Evolutionary conservation across 2,797 vertebrate genomes (phyloP), one percentile per base, ranked within the genome.

Genomic region (Argentina silus): DNA sequence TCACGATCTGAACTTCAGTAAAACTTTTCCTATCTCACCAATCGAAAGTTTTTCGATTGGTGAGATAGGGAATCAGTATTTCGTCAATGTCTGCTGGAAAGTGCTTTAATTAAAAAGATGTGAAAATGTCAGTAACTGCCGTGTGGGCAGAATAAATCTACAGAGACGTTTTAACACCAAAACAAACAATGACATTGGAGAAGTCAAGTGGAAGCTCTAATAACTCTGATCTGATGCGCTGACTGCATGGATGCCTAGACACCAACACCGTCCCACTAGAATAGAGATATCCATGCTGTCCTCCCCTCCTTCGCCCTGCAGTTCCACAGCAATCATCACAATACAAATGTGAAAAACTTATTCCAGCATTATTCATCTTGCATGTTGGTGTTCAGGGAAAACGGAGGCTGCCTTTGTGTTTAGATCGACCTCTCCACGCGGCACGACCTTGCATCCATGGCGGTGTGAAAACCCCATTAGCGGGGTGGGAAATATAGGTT

Each of bases 361-460:
- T 60, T 48, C 14, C 73, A 21, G 65, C 63, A 15, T 17, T 6
- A 60, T 70, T 73, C 71, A 77, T 82, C 69, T 36, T 36, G 73
- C 65, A 75, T 78, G 79, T 77, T 82, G 81, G 79, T 81, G 67
- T 59, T 59, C 55, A 73, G 73, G 23, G 68, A 19, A 85, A 82
- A 81, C 70, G 75, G 71, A 80, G 73, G 64, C 36, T 50, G 67
- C 15, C 19, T 56, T 56, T 56, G 53, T 56, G n/a, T 72, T 42
- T 51, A 51, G 42, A 74, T 69, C n/a, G 14, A 67, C 48, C 56
- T 67, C 67, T 69, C 36, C 27, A 78, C 63, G 79, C 76, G 66
- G 53, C 73, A 68, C 2, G 23, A 73, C 55, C 69, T 74, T 0
- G 12, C 43, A 27, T 55, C 72, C 48, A 55, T 6, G 53, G 53